Percentiles rank a stretch among this genome's conserved stretches.
Conservation (phyloP, 2,113 vertebrate genomes). For the Crocuta crocuta region DNA sequence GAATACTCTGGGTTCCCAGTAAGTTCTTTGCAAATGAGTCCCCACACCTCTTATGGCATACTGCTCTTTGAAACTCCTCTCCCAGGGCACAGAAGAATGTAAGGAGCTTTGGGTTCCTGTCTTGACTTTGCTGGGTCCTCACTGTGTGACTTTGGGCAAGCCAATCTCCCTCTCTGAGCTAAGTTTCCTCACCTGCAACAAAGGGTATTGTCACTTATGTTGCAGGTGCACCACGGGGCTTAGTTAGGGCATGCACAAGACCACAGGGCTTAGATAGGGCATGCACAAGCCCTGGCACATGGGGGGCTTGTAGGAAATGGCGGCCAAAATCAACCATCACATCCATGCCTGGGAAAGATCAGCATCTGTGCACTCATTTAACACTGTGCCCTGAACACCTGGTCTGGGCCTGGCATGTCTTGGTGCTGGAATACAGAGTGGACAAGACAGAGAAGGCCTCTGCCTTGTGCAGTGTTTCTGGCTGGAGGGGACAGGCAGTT, state of each 20-base stretch:
- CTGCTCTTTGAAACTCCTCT: not conserved
- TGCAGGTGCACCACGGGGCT: too few relatives aligned
- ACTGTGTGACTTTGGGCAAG: not conserved
- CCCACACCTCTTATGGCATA: rapidly evolving
- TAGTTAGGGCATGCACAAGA: not conserved
- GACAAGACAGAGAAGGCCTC: not conserved
- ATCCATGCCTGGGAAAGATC: not conserved
- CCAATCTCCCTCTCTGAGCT: not conserved
- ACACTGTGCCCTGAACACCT: too few relatives aligned
- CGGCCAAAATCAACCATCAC: not conserved
- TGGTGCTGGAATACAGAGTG: not conserved
- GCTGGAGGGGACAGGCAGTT: not conserved
- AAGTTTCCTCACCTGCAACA: not conserved
- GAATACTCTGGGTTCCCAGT: not conserved
- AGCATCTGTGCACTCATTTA: too few relatives aligned
- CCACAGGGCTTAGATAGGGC: not conserved
- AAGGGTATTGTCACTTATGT: not conserved
- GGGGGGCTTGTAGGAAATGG: too few relatives aligned
- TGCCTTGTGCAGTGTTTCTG: not conserved
- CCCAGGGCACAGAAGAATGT: too few relatives aligned
- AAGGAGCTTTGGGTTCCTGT: not conserved
- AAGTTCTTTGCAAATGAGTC: not conserved
- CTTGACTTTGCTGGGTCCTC: not conserved
- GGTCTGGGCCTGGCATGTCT: not conserved
- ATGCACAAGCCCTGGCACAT: not conserved